Evolutionary conservation across 2,113 vertebrate species (phyloP).

Genomic region (Petaurus breviceps): DNA sequence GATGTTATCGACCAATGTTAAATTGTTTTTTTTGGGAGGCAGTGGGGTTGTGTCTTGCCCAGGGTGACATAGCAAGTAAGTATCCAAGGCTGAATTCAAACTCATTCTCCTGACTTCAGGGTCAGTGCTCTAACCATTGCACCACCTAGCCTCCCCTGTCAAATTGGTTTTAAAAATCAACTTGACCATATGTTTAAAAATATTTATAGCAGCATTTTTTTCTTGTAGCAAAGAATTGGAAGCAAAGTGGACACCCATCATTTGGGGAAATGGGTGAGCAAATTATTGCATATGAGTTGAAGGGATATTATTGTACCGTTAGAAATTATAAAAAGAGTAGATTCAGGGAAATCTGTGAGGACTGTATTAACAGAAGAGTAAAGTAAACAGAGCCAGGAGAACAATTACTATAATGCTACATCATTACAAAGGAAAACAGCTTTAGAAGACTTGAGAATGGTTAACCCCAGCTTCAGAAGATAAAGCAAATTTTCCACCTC

Average conservation of each 20-base stretch:
- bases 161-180: too few relatives aligned
- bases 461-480: background rate
- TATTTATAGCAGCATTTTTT: too few relatives aligned
- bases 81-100: too few relatives aligned
- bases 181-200: too few relatives aligned
- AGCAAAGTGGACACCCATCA: background rate
- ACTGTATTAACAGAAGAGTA: background rate
- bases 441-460: background rate
- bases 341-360: background rate
- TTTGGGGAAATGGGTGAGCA: background rate
- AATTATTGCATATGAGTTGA: background rate
- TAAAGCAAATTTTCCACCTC: background rate
- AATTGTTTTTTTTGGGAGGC: background rate
- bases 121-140: too few relatives aligned
- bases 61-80: too few relatives aligned
- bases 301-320: background rate
- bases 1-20: background rate
- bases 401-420: background rate
- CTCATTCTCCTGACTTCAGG: too few relatives aligned
- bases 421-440: background rate
- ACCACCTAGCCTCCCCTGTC: too few relatives aligned
- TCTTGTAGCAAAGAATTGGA: background rate
- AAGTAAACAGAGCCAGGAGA: background rate
- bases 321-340: background rate
- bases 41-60: too few relatives aligned